phyloP scores from a whole-genome alignment of 2,113 vertebrate genomes.

The Irena cyanogastra region DNA sequence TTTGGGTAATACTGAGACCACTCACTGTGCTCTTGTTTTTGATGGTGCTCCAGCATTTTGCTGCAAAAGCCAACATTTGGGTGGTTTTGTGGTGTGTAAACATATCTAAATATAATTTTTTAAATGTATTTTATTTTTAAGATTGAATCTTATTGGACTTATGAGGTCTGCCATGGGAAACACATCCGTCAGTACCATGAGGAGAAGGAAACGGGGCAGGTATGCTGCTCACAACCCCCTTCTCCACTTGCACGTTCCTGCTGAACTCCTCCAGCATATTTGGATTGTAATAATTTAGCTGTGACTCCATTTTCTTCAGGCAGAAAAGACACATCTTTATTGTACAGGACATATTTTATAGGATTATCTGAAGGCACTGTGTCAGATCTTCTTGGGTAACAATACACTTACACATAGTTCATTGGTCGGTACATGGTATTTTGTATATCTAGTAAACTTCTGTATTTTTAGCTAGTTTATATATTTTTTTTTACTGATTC shows the following conservation, averaged over 20 bases:
- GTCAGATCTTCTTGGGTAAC: neutral
- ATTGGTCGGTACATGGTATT: neutral
- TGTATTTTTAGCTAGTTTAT: neutral
- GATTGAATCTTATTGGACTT: conserved; percentile 99
- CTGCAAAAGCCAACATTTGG: neutral
- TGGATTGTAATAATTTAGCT: neutral
- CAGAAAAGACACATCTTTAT: neutral
- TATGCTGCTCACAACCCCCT: conserved; percentile 46
- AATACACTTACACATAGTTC: neutral
- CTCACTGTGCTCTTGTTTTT: neutral
- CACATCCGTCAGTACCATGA: conserved; percentile 96
- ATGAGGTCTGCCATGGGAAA: conserved; percentile 95
- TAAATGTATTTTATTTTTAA: conserved; percentile 41
- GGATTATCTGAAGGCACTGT: neutral
- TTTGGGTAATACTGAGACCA: neutral
- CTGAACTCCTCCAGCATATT: neutral
- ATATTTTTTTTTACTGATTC: neutral
- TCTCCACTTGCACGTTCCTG: neutral
- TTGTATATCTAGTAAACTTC: neutral
- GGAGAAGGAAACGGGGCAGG: conserved; percentile 96
- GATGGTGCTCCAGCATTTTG: neutral
- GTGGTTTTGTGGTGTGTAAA: neutral
- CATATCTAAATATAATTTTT: neutral
- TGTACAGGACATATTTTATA: neutral
- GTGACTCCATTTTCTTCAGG: neutral